Percentiles rank a stretch among this genome's conserved stretches.
Conservation (phyloP, 2,888 invertebrate species). For the Trichogramma evanescens region DNA sequence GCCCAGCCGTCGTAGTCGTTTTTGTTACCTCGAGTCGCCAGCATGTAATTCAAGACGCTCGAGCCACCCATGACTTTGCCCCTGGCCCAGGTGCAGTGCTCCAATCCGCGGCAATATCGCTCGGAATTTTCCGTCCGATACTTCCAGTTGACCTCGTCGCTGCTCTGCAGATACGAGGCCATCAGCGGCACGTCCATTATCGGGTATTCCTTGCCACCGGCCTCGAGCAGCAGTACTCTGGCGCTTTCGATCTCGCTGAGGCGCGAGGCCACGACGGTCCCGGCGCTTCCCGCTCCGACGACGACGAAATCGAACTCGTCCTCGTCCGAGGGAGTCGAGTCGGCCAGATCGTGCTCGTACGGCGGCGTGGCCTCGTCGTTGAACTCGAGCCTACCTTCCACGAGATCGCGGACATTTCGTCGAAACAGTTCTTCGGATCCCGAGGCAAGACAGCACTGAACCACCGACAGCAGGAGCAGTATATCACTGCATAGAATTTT, state of each 20-base stretch:
- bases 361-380: neutral
- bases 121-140: slow-evolving; percentile 73
- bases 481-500: too few relatives aligned
- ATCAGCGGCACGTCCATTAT: slow-evolving; percentile 80
- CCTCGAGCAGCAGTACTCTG: slow-evolving; percentile 77
- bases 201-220: slow-evolving; percentile 82
- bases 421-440: neutral
- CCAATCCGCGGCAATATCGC: slow-evolving; percentile 78
- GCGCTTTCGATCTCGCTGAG: slow-evolving; percentile 74
- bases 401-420: neutral
- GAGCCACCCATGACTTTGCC: slow-evolving; percentile 79
- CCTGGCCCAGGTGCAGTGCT: slow-evolving; percentile 52
- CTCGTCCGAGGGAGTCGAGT: slow-evolving; percentile 47
- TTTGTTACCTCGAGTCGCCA: slow-evolving; percentile 66
- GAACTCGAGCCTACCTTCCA: neutral
- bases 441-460: too few relatives aligned
- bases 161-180: slow-evolving; percentile 77
- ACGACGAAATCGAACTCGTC: slow-evolving; percentile 78
- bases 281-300: slow-evolving; percentile 82
- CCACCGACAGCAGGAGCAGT: too few relatives aligned
- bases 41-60: slow-evolving; percentile 74
- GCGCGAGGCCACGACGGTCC: slow-evolving; percentile 79
- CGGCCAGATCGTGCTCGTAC: slow-evolving; percentile 50
- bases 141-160: slow-evolving; percentile 84
- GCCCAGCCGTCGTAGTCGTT: slow-evolving; percentile 74